Evolutionary conservation across 2,113 vertebrate species (phyloP).

Genomic region (Micronycteris hirsuta): DNA sequence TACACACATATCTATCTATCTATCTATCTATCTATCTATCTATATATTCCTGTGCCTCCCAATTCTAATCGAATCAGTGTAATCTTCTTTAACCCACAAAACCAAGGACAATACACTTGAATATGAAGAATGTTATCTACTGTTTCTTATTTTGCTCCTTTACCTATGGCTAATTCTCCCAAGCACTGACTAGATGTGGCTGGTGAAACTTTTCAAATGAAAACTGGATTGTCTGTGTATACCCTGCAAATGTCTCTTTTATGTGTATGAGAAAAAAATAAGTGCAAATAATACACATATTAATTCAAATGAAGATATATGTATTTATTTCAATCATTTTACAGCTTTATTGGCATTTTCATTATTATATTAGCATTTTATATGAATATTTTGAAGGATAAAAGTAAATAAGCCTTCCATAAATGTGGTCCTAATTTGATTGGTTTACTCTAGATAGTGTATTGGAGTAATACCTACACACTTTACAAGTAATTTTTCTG

Average conservation of each 20-base stretch:
- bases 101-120: not conserved
- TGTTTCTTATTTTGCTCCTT: not conserved
- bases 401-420: not conserved
- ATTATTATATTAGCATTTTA: not conserved
- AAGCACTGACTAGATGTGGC: not conserved
- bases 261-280: not conserved
- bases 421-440: not conserved
- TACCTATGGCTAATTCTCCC: not conserved
- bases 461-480: not conserved
- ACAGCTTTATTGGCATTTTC: not conserved
- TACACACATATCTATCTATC: no score
- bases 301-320: not conserved
- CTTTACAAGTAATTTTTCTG: not conserved
- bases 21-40: not conserved
- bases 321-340: not conserved
- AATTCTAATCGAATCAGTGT: not conserved
- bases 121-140: not conserved
- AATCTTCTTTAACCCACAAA: not conserved
- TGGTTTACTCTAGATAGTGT: not conserved
- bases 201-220: not conserved
- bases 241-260: not conserved
- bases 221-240: not conserved
- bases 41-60: not conserved
- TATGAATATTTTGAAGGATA: not conserved
- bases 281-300: not conserved